A percentile compares a stretch with the other conserved stretches of the same genome.
These are phyloP conservation scores for Argya squamiceps DNA, from an alignment of 2,797 vertebrate species.

Conservation along the genomic window DNA sequence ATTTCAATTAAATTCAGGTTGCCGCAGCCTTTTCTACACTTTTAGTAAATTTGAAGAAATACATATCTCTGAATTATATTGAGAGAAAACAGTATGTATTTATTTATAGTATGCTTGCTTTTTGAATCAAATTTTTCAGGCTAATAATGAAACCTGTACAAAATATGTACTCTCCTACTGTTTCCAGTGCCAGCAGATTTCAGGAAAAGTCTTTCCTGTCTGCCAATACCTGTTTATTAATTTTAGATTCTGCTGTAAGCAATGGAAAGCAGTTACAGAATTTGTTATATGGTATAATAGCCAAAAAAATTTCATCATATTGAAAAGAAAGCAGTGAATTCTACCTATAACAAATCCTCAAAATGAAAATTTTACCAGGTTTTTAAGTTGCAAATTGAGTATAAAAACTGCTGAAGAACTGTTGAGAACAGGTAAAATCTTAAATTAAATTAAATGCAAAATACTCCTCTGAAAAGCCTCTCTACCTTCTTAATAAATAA, in stretches of 20 bases:
- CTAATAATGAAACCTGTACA: neutral
- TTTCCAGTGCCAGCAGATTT: neutral
- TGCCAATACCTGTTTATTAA: neutral
- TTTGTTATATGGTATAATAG: neutral
- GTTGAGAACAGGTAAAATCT: neutral
- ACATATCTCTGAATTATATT: neutral
- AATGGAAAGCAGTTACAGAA: neutral
- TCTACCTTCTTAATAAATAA: neutral
- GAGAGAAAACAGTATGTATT: neutral
- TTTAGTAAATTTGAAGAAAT: neutral
- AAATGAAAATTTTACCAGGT: neutral
- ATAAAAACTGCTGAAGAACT: neutral
- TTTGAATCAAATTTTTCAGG: neutral
- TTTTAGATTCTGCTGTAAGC: neutral
- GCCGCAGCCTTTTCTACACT: fast-evolving
- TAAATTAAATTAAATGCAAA: neutral
- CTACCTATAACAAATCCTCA: neutral
- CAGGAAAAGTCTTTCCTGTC: neutral
- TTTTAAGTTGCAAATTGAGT: neutral
- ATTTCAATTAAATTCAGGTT: neutral
- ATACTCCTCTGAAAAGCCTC: neutral
- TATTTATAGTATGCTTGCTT: neutral
- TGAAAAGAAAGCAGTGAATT: neutral
- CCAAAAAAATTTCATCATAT: neutral
- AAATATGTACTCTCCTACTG: neutral